Conservation (phyloP, 2,113 vertebrate species). For the Ctenodactylus gundi region DNA sequence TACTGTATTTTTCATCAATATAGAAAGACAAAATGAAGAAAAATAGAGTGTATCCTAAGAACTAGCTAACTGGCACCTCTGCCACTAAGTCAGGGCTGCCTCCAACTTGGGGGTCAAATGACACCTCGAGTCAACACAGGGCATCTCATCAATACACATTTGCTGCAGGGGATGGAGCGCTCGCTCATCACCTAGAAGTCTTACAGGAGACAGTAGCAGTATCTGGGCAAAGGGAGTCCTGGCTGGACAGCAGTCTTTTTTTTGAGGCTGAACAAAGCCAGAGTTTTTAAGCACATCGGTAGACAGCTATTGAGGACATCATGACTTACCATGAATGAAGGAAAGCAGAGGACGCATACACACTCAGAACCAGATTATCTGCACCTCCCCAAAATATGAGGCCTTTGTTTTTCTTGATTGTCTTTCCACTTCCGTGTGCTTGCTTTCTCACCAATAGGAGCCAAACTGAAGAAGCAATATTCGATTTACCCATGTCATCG, state of each 20-base stretch:
- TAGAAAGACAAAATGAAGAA: not conserved
- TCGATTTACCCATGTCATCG: not conserved
- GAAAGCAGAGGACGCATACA: not conserved
- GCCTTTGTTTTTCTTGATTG: not conserved
- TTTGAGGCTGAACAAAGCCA: not conserved
- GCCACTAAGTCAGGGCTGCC: not conserved
- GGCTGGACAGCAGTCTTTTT: not conserved
- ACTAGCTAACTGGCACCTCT: not conserved
- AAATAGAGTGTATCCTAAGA: not conserved
- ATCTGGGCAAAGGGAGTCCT: not conserved
- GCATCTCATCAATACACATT: accelerated
- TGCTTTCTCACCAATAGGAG: conserved; percentile 34
- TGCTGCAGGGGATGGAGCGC: not conserved
- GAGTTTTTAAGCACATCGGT: not conserved
- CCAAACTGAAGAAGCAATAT: not conserved
- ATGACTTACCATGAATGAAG: not conserved
- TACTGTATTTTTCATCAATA: not conserved
- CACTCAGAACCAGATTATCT: not conserved
- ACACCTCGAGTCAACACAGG: accelerated
- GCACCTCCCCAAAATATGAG: not conserved
- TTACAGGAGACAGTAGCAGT: not conserved
- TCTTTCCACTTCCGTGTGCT: not conserved
- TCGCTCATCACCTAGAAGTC: not conserved
- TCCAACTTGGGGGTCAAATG: not conserved
- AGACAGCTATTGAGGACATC: not conserved